Conservation (phyloP, 1,140 invertebrate genomes). For the Conopomorpha cramerella region DNA sequence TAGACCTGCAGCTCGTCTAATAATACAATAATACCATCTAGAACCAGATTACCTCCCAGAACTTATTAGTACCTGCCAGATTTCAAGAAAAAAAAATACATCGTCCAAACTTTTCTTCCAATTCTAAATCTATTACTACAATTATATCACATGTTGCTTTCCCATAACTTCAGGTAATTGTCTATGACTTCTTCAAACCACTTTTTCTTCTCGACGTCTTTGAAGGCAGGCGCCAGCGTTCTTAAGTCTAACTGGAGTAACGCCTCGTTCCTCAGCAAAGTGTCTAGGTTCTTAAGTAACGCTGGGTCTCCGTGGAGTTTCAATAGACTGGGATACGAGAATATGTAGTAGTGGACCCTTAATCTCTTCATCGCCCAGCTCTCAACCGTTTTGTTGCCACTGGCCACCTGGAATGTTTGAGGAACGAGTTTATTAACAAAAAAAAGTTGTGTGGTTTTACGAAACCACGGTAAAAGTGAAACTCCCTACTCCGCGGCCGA, state of each 20-base stretch:
- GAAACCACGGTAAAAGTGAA: too few relatives aligned
- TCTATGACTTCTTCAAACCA: slow-evolving; percentile 87
- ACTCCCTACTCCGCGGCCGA: too few relatives aligned
- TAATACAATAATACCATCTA: too few relatives aligned
- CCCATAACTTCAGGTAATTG: slow-evolving; percentile 87
- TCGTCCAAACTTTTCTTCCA: background rate
- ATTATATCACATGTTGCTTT: slow-evolving; percentile 75
- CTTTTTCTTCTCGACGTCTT: slow-evolving; percentile 69
- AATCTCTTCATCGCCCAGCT: slow-evolving; percentile 74
- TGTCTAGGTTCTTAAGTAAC: slow-evolving; percentile 72
- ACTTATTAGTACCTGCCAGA: too few relatives aligned
- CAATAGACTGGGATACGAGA: slow-evolving; percentile 77
- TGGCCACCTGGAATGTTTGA: slow-evolving; percentile 64
- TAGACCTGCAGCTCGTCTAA: too few relatives aligned
- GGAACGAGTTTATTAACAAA: too few relatives aligned
- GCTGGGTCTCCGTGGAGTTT: slow-evolving; percentile 78
- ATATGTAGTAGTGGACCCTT: slow-evolving; percentile 78
- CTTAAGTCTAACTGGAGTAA: slow-evolving; percentile 79
- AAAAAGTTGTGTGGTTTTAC: too few relatives aligned
- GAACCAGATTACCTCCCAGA: too few relatives aligned
- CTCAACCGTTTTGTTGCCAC: slow-evolving; percentile 79
- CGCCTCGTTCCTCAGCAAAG: slow-evolving; percentile 79
- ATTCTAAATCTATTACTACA: background rate
- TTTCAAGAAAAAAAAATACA: too few relatives aligned
- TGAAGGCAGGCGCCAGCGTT: slow-evolving; percentile 76